Base-by-base conservation (phyloP, 2,888 invertebrate genomes). In the Tanytarsus gracilentus region DNA sequence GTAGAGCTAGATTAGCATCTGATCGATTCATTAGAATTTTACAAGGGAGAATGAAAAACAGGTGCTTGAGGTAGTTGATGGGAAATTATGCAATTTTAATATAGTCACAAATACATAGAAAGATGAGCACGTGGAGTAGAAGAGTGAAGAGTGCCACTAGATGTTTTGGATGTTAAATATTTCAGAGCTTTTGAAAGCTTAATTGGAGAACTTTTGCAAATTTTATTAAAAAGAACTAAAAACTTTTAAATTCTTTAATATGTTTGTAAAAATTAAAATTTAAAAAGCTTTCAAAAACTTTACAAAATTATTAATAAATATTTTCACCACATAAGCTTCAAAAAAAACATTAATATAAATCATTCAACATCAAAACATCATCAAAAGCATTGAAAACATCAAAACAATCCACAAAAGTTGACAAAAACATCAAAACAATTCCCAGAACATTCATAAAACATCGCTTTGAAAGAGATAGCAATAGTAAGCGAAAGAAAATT, bases 1-100 rank as follows among this genome's bases (percentile, higher is more conserved):
- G n/a, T 23, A 33, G 21, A 53, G 25, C 39, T 26, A 40, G 55
- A 56, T 56, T 56, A 39, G 39, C 55, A 56, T 56, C 55, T 56
- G 55, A 56, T 56, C 55, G 26, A 51, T 53, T 36, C 33, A 36
- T 53, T n/a, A 26, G 44, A 44, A 44, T 18, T 23, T n/a, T 33
- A n/a, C 33, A 23, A 16, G 18, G 27, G 26, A 33, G 25, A 8
- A 23, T 23, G 25, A 25, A 18, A 30, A 53, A 56, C 55, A 56
- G 55, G 55, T 56, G 55, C 55, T 40, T 29, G 33, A 33, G 9
- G 33, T n/a, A n/a, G n/a, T n/a, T n/a, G n/a, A n/a, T n/a, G 36
- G 16, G 36, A 36, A 14, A 16, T 36, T 36, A 16, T 36, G 16
- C 16, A 36, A 36, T 36, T 36, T n/a, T n/a, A n/a, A n/a, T n/a